phyloP scores from a whole-genome alignment of 2,888 invertebrate genomes.

The Coleophora flavipennella region DNA sequence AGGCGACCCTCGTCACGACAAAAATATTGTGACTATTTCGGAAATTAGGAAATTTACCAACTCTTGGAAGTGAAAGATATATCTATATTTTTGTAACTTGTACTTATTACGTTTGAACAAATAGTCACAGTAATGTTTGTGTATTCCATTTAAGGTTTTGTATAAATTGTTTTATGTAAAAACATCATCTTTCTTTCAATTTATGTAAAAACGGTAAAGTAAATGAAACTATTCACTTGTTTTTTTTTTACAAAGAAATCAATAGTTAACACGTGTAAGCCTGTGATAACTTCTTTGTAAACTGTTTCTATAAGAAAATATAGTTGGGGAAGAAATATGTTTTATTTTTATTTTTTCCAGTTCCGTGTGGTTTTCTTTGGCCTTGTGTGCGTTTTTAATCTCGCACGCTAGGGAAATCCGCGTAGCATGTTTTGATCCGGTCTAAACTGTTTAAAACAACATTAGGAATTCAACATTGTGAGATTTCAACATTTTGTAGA shows the following conservation, averaged over 20 bases:
- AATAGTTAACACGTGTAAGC: conserved; percentile 41
- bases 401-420: too few species aligned
- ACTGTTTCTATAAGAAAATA: conserved; percentile 45
- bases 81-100: conserved; percentile 4
- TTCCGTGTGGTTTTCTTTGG: too few species aligned
- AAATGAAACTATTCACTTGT: conserved; percentile 1
- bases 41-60: neutral
- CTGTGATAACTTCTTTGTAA: conserved; percentile 66
- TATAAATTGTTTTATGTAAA: neutral
- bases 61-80: neutral
- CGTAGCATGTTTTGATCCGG: too few species aligned
- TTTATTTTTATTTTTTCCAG: conserved; percentile 16
- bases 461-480: too few species aligned
- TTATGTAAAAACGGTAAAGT: neutral
- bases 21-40: conserved; percentile 38
- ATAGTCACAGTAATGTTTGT: conserved; percentile 33
- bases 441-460: too few species aligned
- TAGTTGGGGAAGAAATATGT: conserved; percentile 31
- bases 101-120: conserved; percentile 14
- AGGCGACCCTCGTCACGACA: conserved; percentile 24
- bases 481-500: too few species aligned
- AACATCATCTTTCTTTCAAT: neutral
- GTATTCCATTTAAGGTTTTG: conserved; percentile 8
- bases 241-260: conserved; percentile 20
- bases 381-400: too few species aligned